Evolutionary conservation across 2,113 vertebrate genomes (phyloP).

Genomic region (Climacteris rufus): DNA sequence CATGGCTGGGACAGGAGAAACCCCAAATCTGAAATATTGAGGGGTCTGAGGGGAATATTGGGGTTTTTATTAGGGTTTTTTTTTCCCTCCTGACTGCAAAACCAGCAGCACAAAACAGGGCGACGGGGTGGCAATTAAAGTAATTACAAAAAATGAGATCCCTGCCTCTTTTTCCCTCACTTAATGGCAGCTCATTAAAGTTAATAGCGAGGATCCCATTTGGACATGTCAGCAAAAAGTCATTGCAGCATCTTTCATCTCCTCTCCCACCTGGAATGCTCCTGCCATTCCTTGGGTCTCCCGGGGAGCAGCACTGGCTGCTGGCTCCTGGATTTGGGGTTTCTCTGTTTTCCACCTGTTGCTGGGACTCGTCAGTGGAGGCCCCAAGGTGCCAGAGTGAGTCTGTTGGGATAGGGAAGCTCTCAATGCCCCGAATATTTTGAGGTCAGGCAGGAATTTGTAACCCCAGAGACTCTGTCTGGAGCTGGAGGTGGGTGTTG

Average conservation of each 20-base stretch:
- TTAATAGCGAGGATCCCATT: too few relatives aligned
- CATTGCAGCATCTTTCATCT: too few relatives aligned
- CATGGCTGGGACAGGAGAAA: neutral
- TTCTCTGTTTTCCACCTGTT: too few relatives aligned
- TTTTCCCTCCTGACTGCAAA: slow-evolving; percentile 3
- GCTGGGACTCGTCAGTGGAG: too few relatives aligned
- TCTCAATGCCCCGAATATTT: neutral
- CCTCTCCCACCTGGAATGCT: too few relatives aligned
- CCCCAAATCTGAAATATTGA: neutral
- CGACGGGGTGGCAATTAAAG: slow-evolving; percentile 43
- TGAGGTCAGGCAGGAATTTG: neutral
- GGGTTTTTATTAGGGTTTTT: neutral
- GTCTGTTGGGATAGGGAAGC: too few relatives aligned
- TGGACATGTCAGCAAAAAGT: too few relatives aligned
- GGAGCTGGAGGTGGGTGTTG: neutral
- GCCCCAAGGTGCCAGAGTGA: too few relatives aligned
- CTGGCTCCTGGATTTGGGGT: too few relatives aligned
- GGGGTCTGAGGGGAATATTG: too few relatives aligned
- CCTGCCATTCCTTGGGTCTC: too few relatives aligned
- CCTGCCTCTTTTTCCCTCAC: neutral
- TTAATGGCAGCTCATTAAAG: slow-evolving; percentile 56
- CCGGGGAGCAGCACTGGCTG: too few relatives aligned
- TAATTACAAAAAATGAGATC: slow-evolving; percentile 48
- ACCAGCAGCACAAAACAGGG: neutral
- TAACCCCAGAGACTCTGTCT: neutral